Conservation (phyloP, 1,140 invertebrate genomes). For the Drosophila chauvacae region DNA sequence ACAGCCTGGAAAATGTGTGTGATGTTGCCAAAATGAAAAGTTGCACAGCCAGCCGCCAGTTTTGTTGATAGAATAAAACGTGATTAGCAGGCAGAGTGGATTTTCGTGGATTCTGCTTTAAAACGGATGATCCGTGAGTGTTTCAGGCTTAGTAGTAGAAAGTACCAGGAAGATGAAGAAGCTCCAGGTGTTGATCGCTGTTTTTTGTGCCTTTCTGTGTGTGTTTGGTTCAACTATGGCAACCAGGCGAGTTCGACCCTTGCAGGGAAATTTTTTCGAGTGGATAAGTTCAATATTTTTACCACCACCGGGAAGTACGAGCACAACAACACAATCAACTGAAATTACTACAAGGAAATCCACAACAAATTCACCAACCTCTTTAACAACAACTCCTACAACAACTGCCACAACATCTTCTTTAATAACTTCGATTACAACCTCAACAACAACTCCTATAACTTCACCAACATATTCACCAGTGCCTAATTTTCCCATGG, state of each 20-base stretch:
- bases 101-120: conserved; percentile 25
- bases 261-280: conserved; percentile 29
- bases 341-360: not conserved
- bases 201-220: conserved; percentile 6
- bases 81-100: conserved; percentile 39
- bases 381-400: not conserved
- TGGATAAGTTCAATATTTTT: conserved; percentile 52
- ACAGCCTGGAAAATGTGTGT: conserved; percentile 67
- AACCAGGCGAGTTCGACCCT: not conserved
- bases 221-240: too few relatives aligned
- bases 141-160: conserved; percentile 27
- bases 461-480: conserved; percentile 10
- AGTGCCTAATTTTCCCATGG: conserved; percentile 9
- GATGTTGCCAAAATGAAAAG: conserved; percentile 64
- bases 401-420: conserved; percentile 5
- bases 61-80: conserved; percentile 38
- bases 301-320: conserved; percentile 15
- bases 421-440: not conserved
- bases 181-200: conserved; percentile 18
- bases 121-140: conserved; percentile 27
- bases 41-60: conserved; percentile 35
- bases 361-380: not conserved
- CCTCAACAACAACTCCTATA: conserved; percentile 9
- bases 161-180: conserved; percentile 57
- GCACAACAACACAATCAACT: not conserved